Percentiles rank a stretch among this genome's conserved stretches.
Evolutionary conservation across 1,140 invertebrate genomes (phyloP).

Genomic region (Oncopodura yosiiana): DNA sequence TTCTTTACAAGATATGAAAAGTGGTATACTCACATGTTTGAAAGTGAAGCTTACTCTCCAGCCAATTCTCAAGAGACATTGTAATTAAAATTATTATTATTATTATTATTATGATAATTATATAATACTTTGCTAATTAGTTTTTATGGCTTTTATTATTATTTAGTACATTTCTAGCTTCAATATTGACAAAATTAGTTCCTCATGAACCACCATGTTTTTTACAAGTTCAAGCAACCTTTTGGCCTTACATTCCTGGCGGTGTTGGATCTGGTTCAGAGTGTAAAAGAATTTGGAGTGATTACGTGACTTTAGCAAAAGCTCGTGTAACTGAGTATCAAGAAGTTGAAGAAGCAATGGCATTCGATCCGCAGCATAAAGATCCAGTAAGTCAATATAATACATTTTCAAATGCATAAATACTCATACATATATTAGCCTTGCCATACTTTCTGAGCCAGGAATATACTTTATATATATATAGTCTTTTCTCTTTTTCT

Average conservation of each 20-base stretch:
- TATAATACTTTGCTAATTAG: too few relatives aligned
- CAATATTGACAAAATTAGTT: conserved; percentile 21
- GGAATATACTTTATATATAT: not conserved
- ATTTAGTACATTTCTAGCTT: conserved; percentile 19
- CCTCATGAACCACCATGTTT: conserved; percentile 28
- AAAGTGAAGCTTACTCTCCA: conserved; percentile 17
- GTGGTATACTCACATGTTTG: conserved; percentile 29
- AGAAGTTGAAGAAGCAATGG: conserved; percentile 26
- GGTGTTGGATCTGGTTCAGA: too few relatives aligned
- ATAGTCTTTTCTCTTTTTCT: not conserved
- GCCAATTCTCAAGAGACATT: conserved; percentile 14
- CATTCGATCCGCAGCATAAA: conserved; percentile 28
- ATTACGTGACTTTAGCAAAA: conserved; percentile 26
- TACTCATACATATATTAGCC: not conserved
- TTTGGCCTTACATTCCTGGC: conserved; percentile 20
- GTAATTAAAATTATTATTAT: too few relatives aligned
- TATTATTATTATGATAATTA: too few relatives aligned
- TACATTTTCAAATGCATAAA: not conserved
- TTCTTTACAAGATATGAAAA: conserved; percentile 28
- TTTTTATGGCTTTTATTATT: too few relatives aligned
- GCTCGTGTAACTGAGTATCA: conserved; percentile 26
- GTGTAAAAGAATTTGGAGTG: conserved; percentile 16
- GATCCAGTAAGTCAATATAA: conserved; percentile 21
- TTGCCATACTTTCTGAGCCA: not conserved
- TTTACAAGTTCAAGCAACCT: conserved; percentile 29